Base-by-base conservation (phyloP, 2,888 invertebrate species). In the Folsomia candida region DNA sequence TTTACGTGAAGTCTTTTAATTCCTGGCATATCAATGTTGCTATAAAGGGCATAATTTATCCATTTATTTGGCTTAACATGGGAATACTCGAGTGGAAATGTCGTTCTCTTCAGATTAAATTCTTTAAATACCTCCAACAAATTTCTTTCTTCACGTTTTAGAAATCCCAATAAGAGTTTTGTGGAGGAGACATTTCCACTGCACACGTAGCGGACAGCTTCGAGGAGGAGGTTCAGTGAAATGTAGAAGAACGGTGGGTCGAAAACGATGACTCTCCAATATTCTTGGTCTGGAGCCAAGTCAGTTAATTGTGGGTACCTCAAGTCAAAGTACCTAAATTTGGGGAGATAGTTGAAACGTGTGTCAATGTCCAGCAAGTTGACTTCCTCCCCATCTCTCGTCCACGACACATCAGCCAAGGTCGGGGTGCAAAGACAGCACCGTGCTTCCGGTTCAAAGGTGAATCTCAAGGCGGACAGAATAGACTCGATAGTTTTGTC, bases 221-320 rank as follows among this genome's bases (percentile, higher is more conserved):
- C 67, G 61, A 61, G 73, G 1, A 78, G 63, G 6, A 71, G 67
- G 58, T 73, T 61, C 70, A 78, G 61, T 0, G 78, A 74, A 61
- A 78, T 77, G 62, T 78, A 78, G 60, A 78, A 78, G 65, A 78
- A 78, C 0, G 78, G 78, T 14, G 78, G 78, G 29, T 78, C 78
- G 51, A 78, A 78, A 3, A 78, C 72, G 26, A 78, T 75, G 0
- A 78, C 73, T 27, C 77, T 51, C 76, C 76, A 78, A 51, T 64
- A 62, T 11, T 70, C 71, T 22, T 68, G 69, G 2, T 75, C 78
- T 22, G 75, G 69, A 18, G 72, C 51, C 14, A 71, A 51, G 18
- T 67, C 59, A 1, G 70, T 59, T 11, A 70, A 18, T 0, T 68
- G 47, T 3, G 78, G 78, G 54, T 57, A 54, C 29, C 75, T 51